Evolutionary conservation across 2,113 vertebrate species (phyloP).

Genomic region (Atrichornis clamosus): DNA sequence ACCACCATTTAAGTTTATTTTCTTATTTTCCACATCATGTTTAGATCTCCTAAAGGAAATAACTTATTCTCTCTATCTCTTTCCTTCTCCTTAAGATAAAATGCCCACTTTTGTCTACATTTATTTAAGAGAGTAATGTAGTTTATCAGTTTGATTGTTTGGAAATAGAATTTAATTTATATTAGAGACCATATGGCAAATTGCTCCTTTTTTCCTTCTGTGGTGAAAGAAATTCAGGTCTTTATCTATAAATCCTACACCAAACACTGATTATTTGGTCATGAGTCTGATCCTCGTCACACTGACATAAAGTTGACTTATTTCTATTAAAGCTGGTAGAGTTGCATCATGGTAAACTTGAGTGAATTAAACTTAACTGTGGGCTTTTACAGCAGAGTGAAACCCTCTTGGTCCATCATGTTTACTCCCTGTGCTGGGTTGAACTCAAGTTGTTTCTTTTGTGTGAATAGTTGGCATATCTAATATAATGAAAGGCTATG

Average conservation of each 20-base stretch:
- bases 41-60: conserved; percentile 47
- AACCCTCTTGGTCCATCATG: accelerated
- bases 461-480: not conserved
- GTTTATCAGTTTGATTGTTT: not conserved
- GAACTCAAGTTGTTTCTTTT: not conserved
- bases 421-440: not conserved
- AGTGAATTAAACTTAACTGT: not conserved
- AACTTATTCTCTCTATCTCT: conserved; percentile 30
- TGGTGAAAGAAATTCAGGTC: not conserved
- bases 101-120: not conserved
- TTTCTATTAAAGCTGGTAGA: not conserved
- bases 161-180: not conserved
- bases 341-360: not conserved
- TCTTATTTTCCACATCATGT: conserved; percentile 32
- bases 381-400: not conserved
- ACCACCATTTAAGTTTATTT: conserved; percentile 47
- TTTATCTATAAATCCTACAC: not conserved
- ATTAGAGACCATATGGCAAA: not conserved
- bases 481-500: not conserved
- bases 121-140: not conserved
- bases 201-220: not conserved
- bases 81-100: conserved; percentile 49
- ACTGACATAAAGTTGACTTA: not conserved
- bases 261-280: not conserved
- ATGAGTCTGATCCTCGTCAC: not conserved